Percentiles rank a stretch among this genome's conserved stretches.
phyloP scores from a whole-genome alignment of 2,888 invertebrate genomes.

The Tenodera sinensis region DNA sequence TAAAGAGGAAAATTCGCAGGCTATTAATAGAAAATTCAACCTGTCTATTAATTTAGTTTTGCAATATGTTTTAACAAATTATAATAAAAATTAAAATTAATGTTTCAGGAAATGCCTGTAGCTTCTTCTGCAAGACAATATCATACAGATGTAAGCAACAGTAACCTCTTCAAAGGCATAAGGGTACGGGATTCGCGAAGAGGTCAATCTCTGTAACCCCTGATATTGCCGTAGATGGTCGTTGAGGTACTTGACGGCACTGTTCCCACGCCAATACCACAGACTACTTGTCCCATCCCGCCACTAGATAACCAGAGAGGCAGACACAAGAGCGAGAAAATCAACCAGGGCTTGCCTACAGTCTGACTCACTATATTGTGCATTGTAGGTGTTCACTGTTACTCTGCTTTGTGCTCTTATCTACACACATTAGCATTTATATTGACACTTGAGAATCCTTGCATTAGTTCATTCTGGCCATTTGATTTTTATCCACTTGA shows the following conservation, averaged over 20 bases:
- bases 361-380: background rate
- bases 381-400: background rate
- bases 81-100: no score
- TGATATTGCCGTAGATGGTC: background rate
- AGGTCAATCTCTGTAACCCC: background rate
- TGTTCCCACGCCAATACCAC: background rate
- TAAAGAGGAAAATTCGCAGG: no score
- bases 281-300: background rate
- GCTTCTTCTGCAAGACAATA: no score
- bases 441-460: background rate
- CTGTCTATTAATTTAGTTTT: no score
- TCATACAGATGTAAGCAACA: background rate
- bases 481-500: background rate
- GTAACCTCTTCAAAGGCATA: background rate
- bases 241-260: background rate
- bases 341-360: background rate
- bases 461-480: background rate
- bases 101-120: no score
- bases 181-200: background rate
- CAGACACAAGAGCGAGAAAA: background rate
- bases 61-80: no score
- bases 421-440: background rate
- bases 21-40: no score
- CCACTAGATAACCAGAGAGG: background rate
- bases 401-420: background rate